These are phyloP conservation scores for Danaus plexippus DNA, from an alignment of 1,140 invertebrate genomes.

Conservation along the genomic window DNA sequence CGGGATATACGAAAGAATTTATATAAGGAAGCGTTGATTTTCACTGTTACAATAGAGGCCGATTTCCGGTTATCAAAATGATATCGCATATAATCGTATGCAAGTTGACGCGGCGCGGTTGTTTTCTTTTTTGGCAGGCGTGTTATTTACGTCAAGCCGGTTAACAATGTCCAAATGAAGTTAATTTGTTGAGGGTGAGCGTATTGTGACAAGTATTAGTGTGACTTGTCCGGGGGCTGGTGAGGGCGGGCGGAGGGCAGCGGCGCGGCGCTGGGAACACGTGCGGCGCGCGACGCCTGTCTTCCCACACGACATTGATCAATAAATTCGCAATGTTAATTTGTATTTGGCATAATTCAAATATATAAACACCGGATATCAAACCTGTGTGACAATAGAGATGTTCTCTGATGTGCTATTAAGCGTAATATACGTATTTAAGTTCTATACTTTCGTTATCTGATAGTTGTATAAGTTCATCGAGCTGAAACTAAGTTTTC, in stretches of 20 bases:
- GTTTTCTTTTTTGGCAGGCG: conserved; percentile 18
- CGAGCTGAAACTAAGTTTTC: too few species aligned
- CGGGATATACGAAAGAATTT: too few species aligned
- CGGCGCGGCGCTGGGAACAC: conserved; percentile 4
- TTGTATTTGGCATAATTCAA: conserved; percentile 1
- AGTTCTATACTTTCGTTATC: too few species aligned
- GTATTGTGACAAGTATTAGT: conserved; percentile 27
- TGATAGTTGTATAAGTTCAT: too few species aligned
- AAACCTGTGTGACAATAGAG: too few species aligned
- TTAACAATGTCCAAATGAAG: conserved; percentile 57
- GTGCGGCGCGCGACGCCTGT: conserved; percentile 25
- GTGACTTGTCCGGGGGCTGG: conserved; percentile 19
- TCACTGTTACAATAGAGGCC: too few species aligned
- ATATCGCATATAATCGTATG: too few species aligned
- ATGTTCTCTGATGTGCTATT: too few species aligned
- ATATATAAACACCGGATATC: too few species aligned
- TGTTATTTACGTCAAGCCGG: conserved; percentile 43
- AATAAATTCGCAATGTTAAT: conserved; percentile 34
- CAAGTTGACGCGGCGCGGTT: not conserved
- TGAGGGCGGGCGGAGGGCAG: conserved; percentile 19
- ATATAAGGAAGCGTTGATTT: too few species aligned
- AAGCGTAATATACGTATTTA: too few species aligned
- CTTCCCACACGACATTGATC: conserved; percentile 32
- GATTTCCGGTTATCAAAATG: too few species aligned
- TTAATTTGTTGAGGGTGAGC: conserved; percentile 48